Percentiles rank a stretch among this genome's conserved stretches.
phyloP scores from a whole-genome alignment of 2,797 vertebrate genomes.

The Ctenosaura bakeri region DNA sequence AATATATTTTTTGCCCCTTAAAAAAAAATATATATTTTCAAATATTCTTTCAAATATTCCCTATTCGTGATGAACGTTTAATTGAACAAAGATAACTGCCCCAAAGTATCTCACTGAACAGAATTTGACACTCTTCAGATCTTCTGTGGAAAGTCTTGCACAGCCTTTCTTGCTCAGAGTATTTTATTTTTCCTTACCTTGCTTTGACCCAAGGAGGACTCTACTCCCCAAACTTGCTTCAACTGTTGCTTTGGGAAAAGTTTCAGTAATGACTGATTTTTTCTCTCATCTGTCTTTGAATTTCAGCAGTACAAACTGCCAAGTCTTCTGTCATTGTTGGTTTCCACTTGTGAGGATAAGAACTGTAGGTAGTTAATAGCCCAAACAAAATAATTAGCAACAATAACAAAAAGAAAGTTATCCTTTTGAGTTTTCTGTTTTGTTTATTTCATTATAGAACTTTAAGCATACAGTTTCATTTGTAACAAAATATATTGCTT shows the following conservation, averaged over 20 bases:
- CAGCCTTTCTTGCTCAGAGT: too few relatives aligned
- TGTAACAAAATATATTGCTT: conserved; percentile 59
- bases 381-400: conserved; percentile 60
- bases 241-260: not conserved
- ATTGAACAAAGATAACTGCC: too few relatives aligned
- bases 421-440: conserved; percentile 38
- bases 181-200: too few relatives aligned
- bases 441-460: conserved; percentile 63
- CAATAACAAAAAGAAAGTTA: conserved; percentile 43
- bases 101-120: not conserved
- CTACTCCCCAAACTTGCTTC: not conserved
- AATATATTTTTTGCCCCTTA: too few relatives aligned
- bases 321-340: conserved; percentile 45
- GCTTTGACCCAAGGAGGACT: not conserved
- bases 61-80: too few relatives aligned
- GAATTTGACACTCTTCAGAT: not conserved
- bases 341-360: conserved; percentile 61
- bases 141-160: not conserved
- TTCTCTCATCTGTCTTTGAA: conserved; percentile 43
- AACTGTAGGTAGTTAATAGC: conserved; percentile 61
- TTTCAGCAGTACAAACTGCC: conserved; percentile 55
- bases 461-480: conserved; percentile 63
- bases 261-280: not conserved
- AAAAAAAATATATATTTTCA: too few relatives aligned
- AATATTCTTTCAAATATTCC: too few relatives aligned